Percentiles rank a stretch among this genome's conserved stretches.
Evolutionary conservation across 2,113 vertebrate genomes (phyloP).

Genomic region (Halcyon malimbica): DNA sequence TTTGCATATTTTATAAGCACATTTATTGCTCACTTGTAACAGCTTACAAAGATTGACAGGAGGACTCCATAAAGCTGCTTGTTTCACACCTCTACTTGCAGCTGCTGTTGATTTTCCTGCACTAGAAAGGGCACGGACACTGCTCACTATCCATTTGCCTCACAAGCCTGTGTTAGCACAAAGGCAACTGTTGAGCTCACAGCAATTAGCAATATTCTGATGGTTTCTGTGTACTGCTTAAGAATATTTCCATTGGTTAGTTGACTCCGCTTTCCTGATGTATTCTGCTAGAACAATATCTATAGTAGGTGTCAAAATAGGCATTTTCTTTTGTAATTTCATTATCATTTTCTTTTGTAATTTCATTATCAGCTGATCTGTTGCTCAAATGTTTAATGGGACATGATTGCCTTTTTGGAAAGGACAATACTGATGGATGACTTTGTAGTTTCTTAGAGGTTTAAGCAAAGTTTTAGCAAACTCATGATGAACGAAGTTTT

Average conservation of each 20-base stretch:
- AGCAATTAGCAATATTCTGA: not conserved
- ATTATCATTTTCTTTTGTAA: not conserved
- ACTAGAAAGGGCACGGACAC: not conserved
- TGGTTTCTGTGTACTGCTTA: not conserved
- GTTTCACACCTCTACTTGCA: not conserved
- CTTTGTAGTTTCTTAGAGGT: not conserved
- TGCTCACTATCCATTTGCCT: not conserved
- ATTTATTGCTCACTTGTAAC: not conserved
- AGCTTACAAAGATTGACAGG: not conserved
- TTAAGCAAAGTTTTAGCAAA: not conserved
- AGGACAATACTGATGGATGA: accelerated
- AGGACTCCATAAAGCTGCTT: not conserved
- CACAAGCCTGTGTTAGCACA: not conserved
- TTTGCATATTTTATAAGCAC: not conserved
- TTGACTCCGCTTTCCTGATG: not conserved
- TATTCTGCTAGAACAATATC: not conserved
- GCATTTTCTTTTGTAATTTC: not conserved
- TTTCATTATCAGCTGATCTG: not conserved
- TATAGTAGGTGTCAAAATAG: not conserved
- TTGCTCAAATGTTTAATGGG: not conserved
- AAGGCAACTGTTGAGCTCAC: not conserved
- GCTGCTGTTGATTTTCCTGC: not conserved
- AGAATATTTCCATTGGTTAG: not conserved
- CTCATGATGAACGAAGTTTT: not conserved
- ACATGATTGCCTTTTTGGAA: not conserved